These are phyloP conservation scores for Euproctis similis DNA, from an alignment of 2,888 invertebrate genomes.

Conservation along the genomic window DNA sequence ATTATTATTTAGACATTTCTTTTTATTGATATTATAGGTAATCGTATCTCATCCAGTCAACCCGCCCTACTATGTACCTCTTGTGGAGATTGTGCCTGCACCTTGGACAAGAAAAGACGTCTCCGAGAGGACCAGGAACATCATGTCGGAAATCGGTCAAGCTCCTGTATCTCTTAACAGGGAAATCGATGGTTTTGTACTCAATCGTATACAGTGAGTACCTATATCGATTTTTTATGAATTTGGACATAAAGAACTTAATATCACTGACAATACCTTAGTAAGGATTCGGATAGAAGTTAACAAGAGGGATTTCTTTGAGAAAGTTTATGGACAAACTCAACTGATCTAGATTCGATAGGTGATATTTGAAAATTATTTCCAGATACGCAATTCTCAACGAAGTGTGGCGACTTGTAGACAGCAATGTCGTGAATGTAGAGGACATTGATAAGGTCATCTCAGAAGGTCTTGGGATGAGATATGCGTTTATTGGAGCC, in stretches of 20 bases:
- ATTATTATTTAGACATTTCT: no score
- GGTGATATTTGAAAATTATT: no score
- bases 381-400: conserved; percentile 92
- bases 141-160: conserved; percentile 93
- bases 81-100: conserved; percentile 95
- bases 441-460: conserved; percentile 95
- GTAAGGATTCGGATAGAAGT: no score
- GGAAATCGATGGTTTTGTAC: conserved; percentile 94
- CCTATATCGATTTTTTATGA: no score
- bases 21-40: no score
- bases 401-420: conserved; percentile 92
- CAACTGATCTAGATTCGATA: no score
- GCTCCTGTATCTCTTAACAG: conserved; percentile 89
- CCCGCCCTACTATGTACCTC: conserved; percentile 96
- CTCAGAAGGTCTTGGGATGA: conserved; percentile 94
- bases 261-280: background rate
- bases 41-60: conserved; percentile 96
- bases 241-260: no score
- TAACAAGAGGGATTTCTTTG: no score
- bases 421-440: conserved; percentile 88
- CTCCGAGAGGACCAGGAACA: conserved; percentile 80
- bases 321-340: no score
- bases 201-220: conserved; percentile 91
- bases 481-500: conserved; percentile 96
- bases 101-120: conserved; percentile 92